Evolutionary conservation across 2,888 invertebrate species (phyloP).

Genomic region (Adelognathus sp.): DNA sequence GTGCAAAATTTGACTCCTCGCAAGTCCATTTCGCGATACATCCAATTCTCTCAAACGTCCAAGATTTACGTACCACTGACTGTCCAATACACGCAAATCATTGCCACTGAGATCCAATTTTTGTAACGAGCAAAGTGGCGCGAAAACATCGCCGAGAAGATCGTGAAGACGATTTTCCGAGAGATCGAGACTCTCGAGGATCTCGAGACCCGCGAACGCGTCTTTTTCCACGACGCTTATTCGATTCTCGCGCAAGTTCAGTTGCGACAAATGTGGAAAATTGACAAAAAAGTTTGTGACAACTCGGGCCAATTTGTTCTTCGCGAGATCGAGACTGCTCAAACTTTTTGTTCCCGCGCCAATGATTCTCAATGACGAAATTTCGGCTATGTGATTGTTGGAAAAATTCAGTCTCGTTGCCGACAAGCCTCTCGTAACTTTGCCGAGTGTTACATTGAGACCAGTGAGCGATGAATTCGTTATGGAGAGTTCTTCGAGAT

Average conservation of each 20-base stretch:
- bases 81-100: constrained; percentile 85
- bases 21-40: constrained; percentile 86
- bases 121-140: constrained; percentile 84
- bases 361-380: constrained; percentile 59
- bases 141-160: constrained; percentile 84
- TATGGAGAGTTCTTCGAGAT: constrained; percentile 56
- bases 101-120: constrained; percentile 89
- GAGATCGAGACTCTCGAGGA: constrained; percentile 87
- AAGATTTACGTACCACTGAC: constrained; percentile 85
- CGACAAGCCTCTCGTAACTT: constrained; percentile 54
- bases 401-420: constrained; percentile 72
- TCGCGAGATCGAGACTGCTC: constrained; percentile 84
- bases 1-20: neutral
- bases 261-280: constrained; percentile 84
- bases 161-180: constrained; percentile 88
- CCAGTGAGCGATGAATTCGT: constrained; percentile 71
- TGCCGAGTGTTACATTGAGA: constrained; percentile 69
- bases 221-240: constrained; percentile 83
- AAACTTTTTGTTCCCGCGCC: constrained; percentile 72
- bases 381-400: constrained; percentile 67
- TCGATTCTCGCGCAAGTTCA: constrained; percentile 87
- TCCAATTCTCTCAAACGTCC: constrained; percentile 87
- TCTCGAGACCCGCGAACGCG: constrained; percentile 85
- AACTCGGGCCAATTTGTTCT: constrained; percentile 83
- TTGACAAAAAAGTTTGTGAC: constrained; percentile 83